Evolutionary conservation across 2,797 vertebrate species (phyloP), one percentile per base, ranked within the genome.

Genomic region (Ceryle rudis): DNA sequence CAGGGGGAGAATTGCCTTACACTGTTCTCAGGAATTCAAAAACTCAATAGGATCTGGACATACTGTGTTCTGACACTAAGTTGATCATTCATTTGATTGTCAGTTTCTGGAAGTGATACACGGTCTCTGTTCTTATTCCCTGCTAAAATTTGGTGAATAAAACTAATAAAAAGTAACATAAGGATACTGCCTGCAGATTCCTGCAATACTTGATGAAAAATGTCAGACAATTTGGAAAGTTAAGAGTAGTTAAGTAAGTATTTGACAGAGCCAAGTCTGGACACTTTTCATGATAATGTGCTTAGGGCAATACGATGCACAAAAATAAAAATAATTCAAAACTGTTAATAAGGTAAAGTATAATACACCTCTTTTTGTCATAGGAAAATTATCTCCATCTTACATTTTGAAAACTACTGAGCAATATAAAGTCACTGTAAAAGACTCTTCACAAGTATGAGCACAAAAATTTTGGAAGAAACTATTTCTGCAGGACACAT

Each of bases 1-100:
- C 94, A 28, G 20, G 71, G 66, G 93, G 9, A 93, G 91, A 96
- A 89, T 91, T 94, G 91, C 21, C 52, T 97, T 97, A 94, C 78
- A 7, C 44, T 72, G 46, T 54, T 95, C 82, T 87, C 83, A 96
- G 81, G 69, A 96, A 96, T 94, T 72, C 64, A 46, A 86, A 95
- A 87, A 72, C 73, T 92, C 41, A n/a, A 11, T 79, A 86, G 82
- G 62, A 84, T 94, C 85, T 89, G 89, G 72, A 92, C 0, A 0
- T 64, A 52, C 35, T 82, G 29, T 80, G 42, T 81, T 96, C 62
- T 60, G 70, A 67, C 25, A 58, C 42, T 55, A 71, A 58, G 41
- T 0, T 91, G 92, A 86, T 89, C 55, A 37, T 94, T 79, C 39
- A 62, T 65, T 91, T 92, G 39, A 88, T 57, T 89, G 75, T 65